phyloP scores from a whole-genome alignment of 2,888 invertebrate genomes.

The Smittia sp. region DNA sequence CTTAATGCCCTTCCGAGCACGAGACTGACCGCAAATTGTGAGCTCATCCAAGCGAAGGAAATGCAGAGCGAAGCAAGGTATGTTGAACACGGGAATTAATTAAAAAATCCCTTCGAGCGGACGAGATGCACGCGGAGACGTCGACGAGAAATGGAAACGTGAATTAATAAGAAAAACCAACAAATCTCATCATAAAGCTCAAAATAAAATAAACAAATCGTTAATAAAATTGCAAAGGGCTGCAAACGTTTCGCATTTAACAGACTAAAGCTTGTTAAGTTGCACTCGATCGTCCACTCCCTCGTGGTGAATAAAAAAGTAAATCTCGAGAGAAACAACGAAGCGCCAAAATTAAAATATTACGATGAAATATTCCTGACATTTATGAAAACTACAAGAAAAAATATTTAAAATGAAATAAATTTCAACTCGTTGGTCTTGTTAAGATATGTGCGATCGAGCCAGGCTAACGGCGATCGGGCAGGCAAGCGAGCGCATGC shows the following conservation, averaged over 20 bases:
- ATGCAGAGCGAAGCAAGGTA: not conserved
- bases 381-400: conserved; percentile 28
- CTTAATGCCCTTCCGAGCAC: conserved; percentile 10
- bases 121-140: conserved; percentile 17
- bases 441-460: not conserved
- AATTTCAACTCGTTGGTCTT: conserved; percentile 27
- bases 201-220: conserved; percentile 42
- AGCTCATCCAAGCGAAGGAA: not conserved
- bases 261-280: not conserved
- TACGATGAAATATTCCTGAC: conserved; percentile 42
- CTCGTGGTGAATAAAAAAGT: not conserved
- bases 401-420: conserved; percentile 38
- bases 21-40: not conserved
- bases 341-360: conserved; percentile 38
- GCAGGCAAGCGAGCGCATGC: conserved; percentile 1
- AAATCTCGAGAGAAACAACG: conserved; percentile 6
- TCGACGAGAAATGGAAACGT: conserved; percentile 24
- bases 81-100: conserved; percentile 23
- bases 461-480: conserved; percentile 3
- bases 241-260: not conserved
- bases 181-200: conserved; percentile 40
- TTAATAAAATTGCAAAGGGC: conserved; percentile 28
- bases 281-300: not conserved
- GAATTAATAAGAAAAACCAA: conserved; percentile 36
- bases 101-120: conserved; percentile 30